These are phyloP conservation scores for Rattus norvegicus DNA, from an alignment of 2,113 vertebrate genomes.

Conservation along the genomic window DNA sequence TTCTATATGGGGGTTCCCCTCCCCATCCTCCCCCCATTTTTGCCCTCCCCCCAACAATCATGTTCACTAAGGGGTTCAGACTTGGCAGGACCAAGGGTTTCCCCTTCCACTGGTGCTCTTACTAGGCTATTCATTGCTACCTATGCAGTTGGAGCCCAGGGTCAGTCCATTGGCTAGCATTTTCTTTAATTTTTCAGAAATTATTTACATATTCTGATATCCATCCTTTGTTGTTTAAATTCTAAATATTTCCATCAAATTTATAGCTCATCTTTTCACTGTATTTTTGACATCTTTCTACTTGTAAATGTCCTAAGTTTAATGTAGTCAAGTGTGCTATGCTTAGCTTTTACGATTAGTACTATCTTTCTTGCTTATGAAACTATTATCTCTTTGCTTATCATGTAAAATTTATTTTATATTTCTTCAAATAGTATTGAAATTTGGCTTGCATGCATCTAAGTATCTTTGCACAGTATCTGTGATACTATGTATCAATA, in stretches of 20 bases:
- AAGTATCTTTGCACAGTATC: too few species aligned
- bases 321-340: not conserved
- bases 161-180: too few species aligned
- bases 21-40: too few species aligned
- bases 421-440: not conserved
- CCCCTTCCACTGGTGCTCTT: too few species aligned
- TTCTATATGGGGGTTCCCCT: too few species aligned
- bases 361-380: not conserved
- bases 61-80: too few species aligned
- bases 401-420: not conserved
- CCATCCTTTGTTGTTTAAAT: not conserved
- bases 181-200: slow-evolving; percentile 27
- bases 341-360: not conserved
- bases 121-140: too few species aligned
- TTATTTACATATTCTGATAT: not conserved
- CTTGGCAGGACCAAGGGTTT: too few species aligned
- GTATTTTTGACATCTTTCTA: not conserved
- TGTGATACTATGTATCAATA: too few species aligned
- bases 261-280: not conserved
- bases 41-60: too few species aligned
- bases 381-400: not conserved
- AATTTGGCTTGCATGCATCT: not conserved
- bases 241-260: slow-evolving; percentile 15
- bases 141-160: too few species aligned
- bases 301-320: slow-evolving; percentile 9